A percentile compares a stretch with the other conserved stretches of the same genome.
Evolutionary conservation across 1,140 invertebrate species (phyloP).

Genomic region (Charaxes varanes): DNA sequence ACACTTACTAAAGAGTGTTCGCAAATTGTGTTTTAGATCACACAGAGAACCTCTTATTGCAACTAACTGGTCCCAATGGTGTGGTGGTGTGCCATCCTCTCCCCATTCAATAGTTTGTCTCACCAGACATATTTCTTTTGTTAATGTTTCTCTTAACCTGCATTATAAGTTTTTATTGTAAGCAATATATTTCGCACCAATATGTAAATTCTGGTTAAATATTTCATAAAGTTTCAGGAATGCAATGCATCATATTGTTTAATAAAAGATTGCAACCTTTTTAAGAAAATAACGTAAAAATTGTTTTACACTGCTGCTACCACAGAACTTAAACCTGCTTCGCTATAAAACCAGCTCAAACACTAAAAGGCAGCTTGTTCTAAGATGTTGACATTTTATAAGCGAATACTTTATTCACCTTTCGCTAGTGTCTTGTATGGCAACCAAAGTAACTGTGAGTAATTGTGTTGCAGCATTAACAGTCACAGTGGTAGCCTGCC

Average conservation of each 20-base stretch:
- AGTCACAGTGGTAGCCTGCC: constrained; percentile 67
- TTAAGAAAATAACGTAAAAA: no score
- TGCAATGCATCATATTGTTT: no score
- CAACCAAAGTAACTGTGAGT: constrained; percentile 63
- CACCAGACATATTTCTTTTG: constrained; percentile 61
- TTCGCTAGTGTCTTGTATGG: constrained; percentile 69
- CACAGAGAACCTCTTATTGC: constrained; percentile 48
- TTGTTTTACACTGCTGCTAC: no score
- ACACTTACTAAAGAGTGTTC: constrained; percentile 54
- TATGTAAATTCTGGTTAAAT: not conserved
- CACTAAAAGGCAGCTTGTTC: no score
- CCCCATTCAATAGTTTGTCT: constrained; percentile 67
- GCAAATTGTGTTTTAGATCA: constrained; percentile 64
- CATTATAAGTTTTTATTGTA: not conserved
- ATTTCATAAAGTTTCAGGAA: no score
- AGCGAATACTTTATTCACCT: constrained; percentile 55
- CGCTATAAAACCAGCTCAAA: no score
- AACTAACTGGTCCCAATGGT: constrained; percentile 67
- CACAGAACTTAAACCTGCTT: no score
- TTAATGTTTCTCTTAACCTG: constrained; percentile 56
- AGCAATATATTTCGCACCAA: not conserved
- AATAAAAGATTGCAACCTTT: no score
- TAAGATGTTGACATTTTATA: no score
- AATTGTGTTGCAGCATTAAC: constrained; percentile 69
- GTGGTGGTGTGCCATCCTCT: constrained; percentile 53